Percentiles rank a stretch among this genome's conserved stretches.
Conservation (phyloP, 2,888 invertebrate species). For the Aleiodes testaceus region DNA sequence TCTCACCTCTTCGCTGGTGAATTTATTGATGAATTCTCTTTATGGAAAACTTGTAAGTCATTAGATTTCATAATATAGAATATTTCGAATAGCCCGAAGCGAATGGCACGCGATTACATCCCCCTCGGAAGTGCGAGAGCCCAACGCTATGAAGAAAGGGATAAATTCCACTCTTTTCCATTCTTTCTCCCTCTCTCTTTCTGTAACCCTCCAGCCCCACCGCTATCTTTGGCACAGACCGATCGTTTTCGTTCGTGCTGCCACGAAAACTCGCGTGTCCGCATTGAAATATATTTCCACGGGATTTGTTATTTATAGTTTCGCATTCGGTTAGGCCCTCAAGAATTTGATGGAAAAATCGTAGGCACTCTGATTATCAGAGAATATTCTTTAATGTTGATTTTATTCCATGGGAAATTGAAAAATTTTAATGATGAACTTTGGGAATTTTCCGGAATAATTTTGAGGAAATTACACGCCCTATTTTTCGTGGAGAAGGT, state of each 20-base stretch:
- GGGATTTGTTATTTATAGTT: slow-evolving; percentile 50
- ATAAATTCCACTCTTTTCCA: not conserved
- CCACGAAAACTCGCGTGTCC: slow-evolving; percentile 46
- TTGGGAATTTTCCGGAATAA: too few species aligned
- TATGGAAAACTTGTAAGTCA: too few species aligned
- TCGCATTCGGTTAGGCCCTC: slow-evolving; percentile 12
- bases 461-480: too few species aligned
- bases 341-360: slow-evolving; percentile 48
- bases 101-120: slow-evolving; percentile 18
- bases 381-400: not conserved
- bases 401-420: not conserved
- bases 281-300: slow-evolving; percentile 55
- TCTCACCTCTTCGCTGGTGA: too few species aligned
- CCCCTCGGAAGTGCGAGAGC: not conserved
- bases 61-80: not conserved
- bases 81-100: not conserved
- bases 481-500: too few species aligned
- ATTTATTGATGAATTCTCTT: too few species aligned
- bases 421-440: too few species aligned
- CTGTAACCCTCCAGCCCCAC: slow-evolving; percentile 26
- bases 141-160: too few species aligned
- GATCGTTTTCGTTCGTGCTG: slow-evolving; percentile 52
- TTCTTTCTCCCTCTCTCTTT: slow-evolving; percentile 24
- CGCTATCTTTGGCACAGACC: slow-evolving; percentile 45
- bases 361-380: slow-evolving; percentile 14